A percentile compares a stretch with the other conserved stretches of the same genome.
Evolutionary conservation across 2,888 invertebrate genomes (phyloP).

Genomic region (Drosophila atripex): DNA sequence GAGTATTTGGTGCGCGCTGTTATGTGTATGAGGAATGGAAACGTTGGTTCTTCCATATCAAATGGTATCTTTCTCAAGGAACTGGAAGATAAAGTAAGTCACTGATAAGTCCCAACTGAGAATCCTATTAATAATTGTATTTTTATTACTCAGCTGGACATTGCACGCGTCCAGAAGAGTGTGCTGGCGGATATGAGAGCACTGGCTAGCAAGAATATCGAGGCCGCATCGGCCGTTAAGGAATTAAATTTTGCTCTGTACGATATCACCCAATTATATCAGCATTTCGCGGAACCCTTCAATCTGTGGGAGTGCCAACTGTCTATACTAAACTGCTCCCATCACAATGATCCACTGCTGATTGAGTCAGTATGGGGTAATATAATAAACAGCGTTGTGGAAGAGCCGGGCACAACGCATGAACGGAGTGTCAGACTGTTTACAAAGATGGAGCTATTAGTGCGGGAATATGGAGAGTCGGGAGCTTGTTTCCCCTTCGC

Average conservation of each 20-base stretch:
- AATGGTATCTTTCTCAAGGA: slow-evolving; percentile 93
- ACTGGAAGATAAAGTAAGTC: slow-evolving; percentile 91
- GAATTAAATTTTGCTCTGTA: slow-evolving; percentile 92
- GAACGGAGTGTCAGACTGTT: slow-evolving; percentile 89
- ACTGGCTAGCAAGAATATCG: slow-evolving; percentile 83
- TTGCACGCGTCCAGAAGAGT: slow-evolving; percentile 91
- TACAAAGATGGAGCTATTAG: slow-evolving; percentile 90
- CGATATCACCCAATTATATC: slow-evolving; percentile 95
- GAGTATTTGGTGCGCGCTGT: slow-evolving; percentile 96
- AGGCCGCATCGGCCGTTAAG: slow-evolving; percentile 87
- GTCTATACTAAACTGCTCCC: slow-evolving; percentile 97
- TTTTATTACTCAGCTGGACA: slow-evolving; percentile 86
- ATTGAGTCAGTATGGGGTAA: slow-evolving; percentile 97
- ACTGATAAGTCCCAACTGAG: neutral
- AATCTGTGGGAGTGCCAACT: slow-evolving; percentile 96
- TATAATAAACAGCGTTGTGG: slow-evolving; percentile 85
- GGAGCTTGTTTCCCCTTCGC: slow-evolving; percentile 95
- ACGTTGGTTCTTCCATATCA: slow-evolving; percentile 88
- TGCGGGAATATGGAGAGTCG: slow-evolving; percentile 91
- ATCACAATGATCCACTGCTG: slow-evolving; percentile 93
- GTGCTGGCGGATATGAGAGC: slow-evolving; percentile 88
- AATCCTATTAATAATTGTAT: neutral
- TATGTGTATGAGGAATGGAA: slow-evolving; percentile 96
- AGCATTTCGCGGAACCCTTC: slow-evolving; percentile 95
- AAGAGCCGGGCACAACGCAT: slow-evolving; percentile 83